Evolutionary conservation across 2,888 invertebrate genomes (phyloP), one percentile per base, ranked within the genome.

Genomic region (Plusia festucae): DNA sequence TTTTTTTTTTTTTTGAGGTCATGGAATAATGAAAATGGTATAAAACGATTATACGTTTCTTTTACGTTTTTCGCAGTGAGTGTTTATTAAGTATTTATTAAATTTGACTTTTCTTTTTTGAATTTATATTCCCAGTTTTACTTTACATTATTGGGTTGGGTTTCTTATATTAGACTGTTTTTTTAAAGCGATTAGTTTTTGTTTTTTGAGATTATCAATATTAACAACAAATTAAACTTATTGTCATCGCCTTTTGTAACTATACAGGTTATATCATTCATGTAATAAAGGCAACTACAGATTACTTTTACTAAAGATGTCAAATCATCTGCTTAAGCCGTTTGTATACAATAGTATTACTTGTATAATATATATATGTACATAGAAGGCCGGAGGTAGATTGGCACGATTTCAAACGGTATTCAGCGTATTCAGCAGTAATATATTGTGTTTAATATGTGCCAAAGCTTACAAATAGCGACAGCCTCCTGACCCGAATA

Each of bases 321-420:
- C 40, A 40, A 22, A 1, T 52, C 22, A 52, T n/a, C n/a, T n/a
- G 4, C 15, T 1, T 24, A 52, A 4, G 15, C 27, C 27, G 22
- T 34, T 20, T 27, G 40, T 56, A 27, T 11, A 16, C n/a, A 22
- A 13, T 22, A 24, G 46, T 40, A 69, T 51, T 8, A 13, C 32
- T 18, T 11, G 22, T 49, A 46, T 16, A 7, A 6, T 18, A 16
- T 11, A 46, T 9, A 46, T 11, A 32, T 20, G 4, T 13, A 24
- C 20, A 30, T 46, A 16, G 40, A 55, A 11, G n/a, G 20, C 18
- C 4, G 9, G 53, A 63, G 71, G 68, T 68, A 57, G 49, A 61
- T 68, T 76, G 68, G 68, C 74, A 68, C 64, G 59, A 62, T 61
- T 60, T 74, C 74, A 74, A 68, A 56, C 66, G 46, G 30, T 20